Conservation (phyloP, 2,797 vertebrate genomes). For the Bradypodion ventrale region DNA sequence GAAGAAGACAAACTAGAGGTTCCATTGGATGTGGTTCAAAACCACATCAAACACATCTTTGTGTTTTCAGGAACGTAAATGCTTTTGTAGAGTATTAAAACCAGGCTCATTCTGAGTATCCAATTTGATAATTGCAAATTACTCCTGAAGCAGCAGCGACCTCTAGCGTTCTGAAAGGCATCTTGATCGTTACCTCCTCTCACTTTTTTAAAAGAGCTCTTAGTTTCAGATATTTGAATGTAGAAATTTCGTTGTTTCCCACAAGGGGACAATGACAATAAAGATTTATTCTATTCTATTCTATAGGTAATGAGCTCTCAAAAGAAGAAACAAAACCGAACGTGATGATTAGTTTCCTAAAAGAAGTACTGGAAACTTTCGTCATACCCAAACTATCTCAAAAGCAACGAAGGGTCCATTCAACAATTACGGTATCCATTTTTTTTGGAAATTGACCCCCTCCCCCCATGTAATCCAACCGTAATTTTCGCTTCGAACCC, state of each 20-base stretch:
- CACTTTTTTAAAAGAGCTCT: neutral
- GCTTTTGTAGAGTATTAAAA: neutral
- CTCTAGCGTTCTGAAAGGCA: conserved; percentile 27
- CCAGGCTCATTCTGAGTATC: neutral
- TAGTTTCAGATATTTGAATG: neutral
- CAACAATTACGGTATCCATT: too few relatives aligned
- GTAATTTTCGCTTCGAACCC: too few relatives aligned
- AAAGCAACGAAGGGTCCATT: too few relatives aligned
- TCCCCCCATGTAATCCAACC: too few relatives aligned
- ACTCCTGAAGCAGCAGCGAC: conserved; percentile 3
- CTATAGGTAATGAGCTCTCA: neutral
- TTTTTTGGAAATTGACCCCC: too few relatives aligned
- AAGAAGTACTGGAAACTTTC: neutral
- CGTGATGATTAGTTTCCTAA: neutral
- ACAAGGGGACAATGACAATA: too few relatives aligned
- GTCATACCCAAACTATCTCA: neutral
- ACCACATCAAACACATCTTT: neutral
- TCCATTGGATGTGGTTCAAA: neutral
- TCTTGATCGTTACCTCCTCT: rapidly evolving
- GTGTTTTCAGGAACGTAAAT: neutral
- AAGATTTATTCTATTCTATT: too few relatives aligned
- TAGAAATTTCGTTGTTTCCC: too few relatives aligned
- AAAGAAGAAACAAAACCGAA: neutral
- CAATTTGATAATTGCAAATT: neutral
- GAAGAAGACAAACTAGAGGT: neutral